Percentiles rank a stretch among this genome's conserved stretches.
Evolutionary conservation across 2,113 vertebrate species (phyloP).

Genomic region (Spea bombifrons): DNA sequence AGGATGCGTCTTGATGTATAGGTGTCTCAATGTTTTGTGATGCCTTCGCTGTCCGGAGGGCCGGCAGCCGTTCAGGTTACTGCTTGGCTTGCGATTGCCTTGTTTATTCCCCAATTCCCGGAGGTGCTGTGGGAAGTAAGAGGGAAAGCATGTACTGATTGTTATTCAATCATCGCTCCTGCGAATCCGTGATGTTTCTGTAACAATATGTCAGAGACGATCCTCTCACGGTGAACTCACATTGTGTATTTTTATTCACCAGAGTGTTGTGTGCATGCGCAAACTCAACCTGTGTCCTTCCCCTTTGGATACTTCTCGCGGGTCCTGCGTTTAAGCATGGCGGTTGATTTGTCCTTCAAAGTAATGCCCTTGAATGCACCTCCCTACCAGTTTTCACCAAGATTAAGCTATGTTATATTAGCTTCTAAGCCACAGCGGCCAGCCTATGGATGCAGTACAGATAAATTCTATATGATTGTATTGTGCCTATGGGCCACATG

Average conservation of each 20-base stretch:
- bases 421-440: no score
- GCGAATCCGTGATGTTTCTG: slow-evolving; percentile 12
- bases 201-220: slow-evolving; percentile 12
- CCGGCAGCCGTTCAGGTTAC: background rate
- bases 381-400: no score
- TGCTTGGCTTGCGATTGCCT: background rate
- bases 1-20: background rate
- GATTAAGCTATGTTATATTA: no score
- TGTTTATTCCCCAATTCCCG: slow-evolving; percentile 8
- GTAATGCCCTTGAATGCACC: no score
- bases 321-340: no score
- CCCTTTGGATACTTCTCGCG: no score
- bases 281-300: no score
- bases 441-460: no score
- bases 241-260: background rate
- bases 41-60: background rate
- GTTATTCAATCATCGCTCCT: slow-evolving; percentile 28
- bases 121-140: slow-evolving; percentile 22
- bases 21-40: background rate
- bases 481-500: no score
- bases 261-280: no score
- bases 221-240: background rate
- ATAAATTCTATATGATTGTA: no score
- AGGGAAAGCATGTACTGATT: slow-evolving; percentile 24
- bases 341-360: no score